phyloP scores from a whole-genome alignment of 2,797 vertebrate genomes.

The Xyrichtys novacula region DNA sequence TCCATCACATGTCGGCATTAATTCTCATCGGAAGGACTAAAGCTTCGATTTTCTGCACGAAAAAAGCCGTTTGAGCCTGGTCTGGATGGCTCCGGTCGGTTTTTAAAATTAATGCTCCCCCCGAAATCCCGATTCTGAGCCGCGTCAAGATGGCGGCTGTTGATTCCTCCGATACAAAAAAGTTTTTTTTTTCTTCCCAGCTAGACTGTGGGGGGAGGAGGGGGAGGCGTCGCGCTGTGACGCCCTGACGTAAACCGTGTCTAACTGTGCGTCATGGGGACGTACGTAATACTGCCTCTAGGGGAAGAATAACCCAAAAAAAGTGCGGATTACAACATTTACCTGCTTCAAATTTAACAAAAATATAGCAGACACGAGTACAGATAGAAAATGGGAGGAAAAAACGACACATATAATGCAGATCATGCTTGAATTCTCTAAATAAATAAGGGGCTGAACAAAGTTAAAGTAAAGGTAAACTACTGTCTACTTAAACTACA shows the following conservation, averaged over 20 bases:
- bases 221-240: slow-evolving; percentile 73
- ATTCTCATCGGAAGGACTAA: slow-evolving; percentile 66
- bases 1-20: slow-evolving; percentile 77
- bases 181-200: slow-evolving; percentile 87
- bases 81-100: slow-evolving; percentile 73
- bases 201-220: slow-evolving; percentile 79
- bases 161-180: slow-evolving; percentile 98
- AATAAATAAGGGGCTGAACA: no score
- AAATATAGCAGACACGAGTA: neutral
- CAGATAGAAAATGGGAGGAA: neutral
- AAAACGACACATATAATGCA: no score
- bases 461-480: no score
- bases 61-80: slow-evolving; percentile 70
- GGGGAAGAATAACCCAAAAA: slow-evolving; percentile 57
- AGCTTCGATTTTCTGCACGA: slow-evolving; percentile 64
- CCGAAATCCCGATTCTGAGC: slow-evolving; percentile 86
- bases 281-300: slow-evolving; percentile 66
- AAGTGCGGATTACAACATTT: neutral
- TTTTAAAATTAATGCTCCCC: slow-evolving; percentile 85
- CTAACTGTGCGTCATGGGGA: slow-evolving; percentile 77
- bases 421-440: no score
- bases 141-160: slow-evolving; percentile 99
- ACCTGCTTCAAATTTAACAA: slow-evolving; percentile 17
- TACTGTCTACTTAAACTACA: no score
- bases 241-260: slow-evolving; percentile 82